phyloP scores from a whole-genome alignment of 2,113 vertebrate genomes.

The Seriola quinqueradiata region DNA sequence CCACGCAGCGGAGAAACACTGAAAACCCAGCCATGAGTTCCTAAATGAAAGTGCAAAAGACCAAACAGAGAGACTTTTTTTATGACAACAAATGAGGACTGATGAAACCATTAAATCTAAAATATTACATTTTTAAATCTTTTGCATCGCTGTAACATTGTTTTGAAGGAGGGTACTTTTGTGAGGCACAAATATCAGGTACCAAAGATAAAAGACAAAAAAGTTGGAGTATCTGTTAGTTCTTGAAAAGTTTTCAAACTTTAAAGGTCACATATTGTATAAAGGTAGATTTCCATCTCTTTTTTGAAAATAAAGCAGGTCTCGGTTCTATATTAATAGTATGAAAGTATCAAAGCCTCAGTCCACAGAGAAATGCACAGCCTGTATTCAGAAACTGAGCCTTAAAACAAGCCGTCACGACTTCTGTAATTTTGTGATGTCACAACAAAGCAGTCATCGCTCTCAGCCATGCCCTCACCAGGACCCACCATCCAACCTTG shows the following conservation, averaged over 20 bases:
- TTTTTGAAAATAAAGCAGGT: no score
- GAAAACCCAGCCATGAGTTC: slow-evolving; percentile 51
- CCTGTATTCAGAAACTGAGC: no score
- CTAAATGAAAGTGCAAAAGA: slow-evolving; percentile 60
- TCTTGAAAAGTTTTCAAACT: neutral
- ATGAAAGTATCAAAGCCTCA: no score
- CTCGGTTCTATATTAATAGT: no score
- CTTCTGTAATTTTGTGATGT: no score
- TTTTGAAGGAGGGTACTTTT: neutral
- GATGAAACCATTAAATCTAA: slow-evolving; percentile 4
- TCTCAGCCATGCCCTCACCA: no score
- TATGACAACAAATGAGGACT: slow-evolving; percentile 4
- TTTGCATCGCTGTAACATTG: neutral
- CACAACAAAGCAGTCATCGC: no score
- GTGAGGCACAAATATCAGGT: neutral
- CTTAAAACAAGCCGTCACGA: no score
- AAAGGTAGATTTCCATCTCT: no score
- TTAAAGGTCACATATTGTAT: no score
- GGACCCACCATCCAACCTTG: no score
- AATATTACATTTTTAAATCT: neutral
- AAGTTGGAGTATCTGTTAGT: neutral
- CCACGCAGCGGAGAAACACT: slow-evolving; percentile 72
- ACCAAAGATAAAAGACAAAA: neutral
- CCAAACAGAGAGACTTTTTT: slow-evolving; percentile 5
- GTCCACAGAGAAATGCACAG: no score